Evolutionary conservation across 2,888 invertebrate species (phyloP).

Genomic region (Hirtodrosophila alboralis): DNA sequence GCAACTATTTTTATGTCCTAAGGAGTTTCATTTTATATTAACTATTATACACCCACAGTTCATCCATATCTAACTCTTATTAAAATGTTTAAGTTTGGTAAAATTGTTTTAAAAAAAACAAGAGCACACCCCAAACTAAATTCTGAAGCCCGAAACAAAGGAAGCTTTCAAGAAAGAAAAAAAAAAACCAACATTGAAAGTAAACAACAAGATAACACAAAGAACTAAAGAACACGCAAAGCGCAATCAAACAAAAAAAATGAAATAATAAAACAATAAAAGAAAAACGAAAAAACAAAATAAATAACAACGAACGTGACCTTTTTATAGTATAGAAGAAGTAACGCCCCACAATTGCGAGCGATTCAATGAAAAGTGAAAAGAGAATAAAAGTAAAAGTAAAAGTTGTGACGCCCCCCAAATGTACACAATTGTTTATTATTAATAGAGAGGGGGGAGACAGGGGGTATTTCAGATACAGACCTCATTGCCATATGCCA

Average conservation of each 20-base stretch:
- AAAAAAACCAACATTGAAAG: slow-evolving; percentile 8
- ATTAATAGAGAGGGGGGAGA: too few species aligned
- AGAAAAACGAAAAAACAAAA: slow-evolving; percentile 5
- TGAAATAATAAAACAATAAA: slow-evolving; percentile 12
- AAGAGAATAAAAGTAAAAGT: slow-evolving; percentile 38
- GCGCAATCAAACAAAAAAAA: slow-evolving; percentile 12
- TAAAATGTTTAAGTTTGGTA: too few species aligned
- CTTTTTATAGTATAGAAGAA: slow-evolving; percentile 23
- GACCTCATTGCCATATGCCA: slow-evolving; percentile 99
- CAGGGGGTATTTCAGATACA: slow-evolving; percentile 72
- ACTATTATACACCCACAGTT: too few species aligned
- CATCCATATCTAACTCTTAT: too few species aligned
- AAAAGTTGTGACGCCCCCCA: slow-evolving; percentile 12
- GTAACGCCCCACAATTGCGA: slow-evolving; percentile 35
- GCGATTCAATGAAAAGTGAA: slow-evolving; percentile 32
- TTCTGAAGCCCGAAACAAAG: too few species aligned
- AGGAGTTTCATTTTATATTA: too few species aligned
- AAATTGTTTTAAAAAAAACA: too few species aligned
- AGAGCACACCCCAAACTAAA: too few species aligned
- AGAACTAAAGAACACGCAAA: slow-evolving; percentile 25
- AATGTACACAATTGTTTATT: neutral
- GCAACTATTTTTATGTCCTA: too few species aligned
- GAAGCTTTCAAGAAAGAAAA: too few species aligned
- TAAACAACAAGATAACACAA: slow-evolving; percentile 20
- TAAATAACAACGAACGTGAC: slow-evolving; percentile 30